Evolutionary conservation across 2,888 invertebrate genomes (phyloP).

Genomic region (Julus scandinavius): DNA sequence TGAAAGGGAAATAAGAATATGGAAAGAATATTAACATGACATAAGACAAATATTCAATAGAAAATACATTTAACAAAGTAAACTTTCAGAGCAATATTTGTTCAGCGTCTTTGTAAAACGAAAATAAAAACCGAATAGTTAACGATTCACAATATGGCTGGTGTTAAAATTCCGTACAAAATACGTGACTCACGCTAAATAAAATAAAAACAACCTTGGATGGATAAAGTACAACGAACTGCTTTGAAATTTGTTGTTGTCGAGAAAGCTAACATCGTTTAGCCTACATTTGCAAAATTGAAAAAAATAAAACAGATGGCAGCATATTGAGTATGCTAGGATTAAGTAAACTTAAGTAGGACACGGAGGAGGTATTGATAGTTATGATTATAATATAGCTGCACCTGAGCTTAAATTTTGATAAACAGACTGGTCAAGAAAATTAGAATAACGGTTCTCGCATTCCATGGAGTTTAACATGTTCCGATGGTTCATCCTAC

Average conservation of each 20-base stretch:
- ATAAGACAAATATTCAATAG: constrained; percentile 11
- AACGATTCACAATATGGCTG: background rate
- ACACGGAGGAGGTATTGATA: background rate
- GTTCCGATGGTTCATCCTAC: background rate
- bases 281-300: background rate
- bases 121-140: background rate
- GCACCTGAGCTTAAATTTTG: constrained; percentile 14
- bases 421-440: background rate
- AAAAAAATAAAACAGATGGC: background rate
- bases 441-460: background rate
- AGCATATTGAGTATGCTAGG: constrained; percentile 2
- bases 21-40: constrained; percentile 8
- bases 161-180: background rate
- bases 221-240: background rate
- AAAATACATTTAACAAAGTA: constrained; percentile 24
- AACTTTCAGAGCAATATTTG: constrained; percentile 26
- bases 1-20: background rate
- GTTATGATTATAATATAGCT: background rate
- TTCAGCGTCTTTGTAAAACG: background rate
- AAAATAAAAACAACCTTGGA: background rate
- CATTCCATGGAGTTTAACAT: background rate
- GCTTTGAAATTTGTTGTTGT: background rate
- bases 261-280: background rate
- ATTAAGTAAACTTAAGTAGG: background rate
- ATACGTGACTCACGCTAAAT: background rate